phyloP scores from a whole-genome alignment of 2,113 vertebrate genomes.

The Daphoenositta chrysoptera region DNA sequence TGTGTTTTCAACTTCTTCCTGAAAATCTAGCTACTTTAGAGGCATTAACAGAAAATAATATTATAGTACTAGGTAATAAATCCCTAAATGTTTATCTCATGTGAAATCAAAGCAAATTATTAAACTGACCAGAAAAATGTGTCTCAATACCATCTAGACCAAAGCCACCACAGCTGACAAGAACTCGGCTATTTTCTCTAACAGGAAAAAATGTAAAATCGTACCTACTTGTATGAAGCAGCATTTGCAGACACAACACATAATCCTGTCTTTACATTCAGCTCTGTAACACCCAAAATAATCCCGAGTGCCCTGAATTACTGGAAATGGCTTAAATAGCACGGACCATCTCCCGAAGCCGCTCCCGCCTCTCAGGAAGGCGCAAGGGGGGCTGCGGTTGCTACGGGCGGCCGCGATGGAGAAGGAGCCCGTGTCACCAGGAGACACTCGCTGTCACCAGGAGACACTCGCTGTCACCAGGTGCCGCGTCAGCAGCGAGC shows the following conservation, averaged over 20 bases:
- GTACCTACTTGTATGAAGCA: conserved; percentile 52
- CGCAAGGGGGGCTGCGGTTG: conserved; percentile 31
- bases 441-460: conserved; percentile 43
- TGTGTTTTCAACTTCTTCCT: background rate
- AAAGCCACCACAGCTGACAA: background rate
- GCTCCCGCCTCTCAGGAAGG: rapidly evolving
- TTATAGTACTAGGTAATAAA: background rate
- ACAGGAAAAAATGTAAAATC: background rate
- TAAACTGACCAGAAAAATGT: background rate
- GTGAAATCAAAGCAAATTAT: background rate
- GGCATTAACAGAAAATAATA: background rate
- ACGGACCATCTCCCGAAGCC: rapidly evolving
- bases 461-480: conserved; percentile 36
- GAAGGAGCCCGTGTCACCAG: conserved; percentile 55
- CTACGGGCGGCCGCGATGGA: conserved; percentile 52
- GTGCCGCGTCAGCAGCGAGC: conserved; percentile 30
- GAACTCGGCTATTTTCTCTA: background rate
- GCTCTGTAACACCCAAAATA: background rate
- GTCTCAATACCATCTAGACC: background rate
- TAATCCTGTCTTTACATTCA: background rate
- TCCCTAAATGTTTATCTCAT: background rate
- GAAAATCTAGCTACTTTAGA: background rate
- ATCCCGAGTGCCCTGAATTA: background rate
- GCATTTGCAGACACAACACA: background rate
- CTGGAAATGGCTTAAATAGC: rapidly evolving